Percentiles rank a stretch among this genome's conserved stretches.
Evolutionary conservation across 2,888 invertebrate species (phyloP).

Genomic region (Cordylochernes scorpioides): DNA sequence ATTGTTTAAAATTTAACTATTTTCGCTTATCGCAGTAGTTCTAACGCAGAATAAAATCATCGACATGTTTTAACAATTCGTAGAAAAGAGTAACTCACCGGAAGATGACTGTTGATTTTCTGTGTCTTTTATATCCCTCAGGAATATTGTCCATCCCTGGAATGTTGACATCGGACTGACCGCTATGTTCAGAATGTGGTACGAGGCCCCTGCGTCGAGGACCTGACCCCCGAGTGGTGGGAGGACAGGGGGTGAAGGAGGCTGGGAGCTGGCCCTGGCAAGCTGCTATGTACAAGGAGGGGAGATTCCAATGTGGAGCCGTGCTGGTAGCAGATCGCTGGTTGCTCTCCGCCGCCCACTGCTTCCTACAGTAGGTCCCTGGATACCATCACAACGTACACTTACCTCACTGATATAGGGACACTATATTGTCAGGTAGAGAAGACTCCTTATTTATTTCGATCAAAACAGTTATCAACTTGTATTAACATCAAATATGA

Average conservation of each 20-base stretch:
- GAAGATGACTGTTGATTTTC: too few species aligned
- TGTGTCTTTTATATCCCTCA: too few species aligned
- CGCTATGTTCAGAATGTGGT: slow-evolving; percentile 8
- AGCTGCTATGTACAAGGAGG: slow-evolving; percentile 52
- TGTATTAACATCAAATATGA: slow-evolving; percentile 1
- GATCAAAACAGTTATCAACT: not conserved
- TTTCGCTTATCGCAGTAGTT: too few species aligned
- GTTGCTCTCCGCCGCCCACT: slow-evolving; percentile 52
- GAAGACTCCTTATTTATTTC: not conserved
- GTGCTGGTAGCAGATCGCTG: slow-evolving; percentile 40
- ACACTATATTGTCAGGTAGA: too few species aligned
- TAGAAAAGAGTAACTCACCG: too few species aligned
- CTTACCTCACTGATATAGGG: not conserved
- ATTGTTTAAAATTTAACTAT: too few species aligned
- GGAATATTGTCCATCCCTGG: too few species aligned
- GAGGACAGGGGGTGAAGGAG: slow-evolving; percentile 42
- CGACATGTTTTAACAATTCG: too few species aligned
- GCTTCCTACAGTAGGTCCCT: slow-evolving; percentile 44
- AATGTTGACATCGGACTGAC: too few species aligned
- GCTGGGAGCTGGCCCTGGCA: slow-evolving; percentile 61
- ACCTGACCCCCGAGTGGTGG: slow-evolving; percentile 36
- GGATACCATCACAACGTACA: not conserved
- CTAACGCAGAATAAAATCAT: too few species aligned
- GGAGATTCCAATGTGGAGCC: slow-evolving; percentile 55
- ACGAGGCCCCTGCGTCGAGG: slow-evolving; percentile 4